Base-by-base conservation (phyloP, 2,797 vertebrate species). In the Amphiprion clarkii region DNA sequence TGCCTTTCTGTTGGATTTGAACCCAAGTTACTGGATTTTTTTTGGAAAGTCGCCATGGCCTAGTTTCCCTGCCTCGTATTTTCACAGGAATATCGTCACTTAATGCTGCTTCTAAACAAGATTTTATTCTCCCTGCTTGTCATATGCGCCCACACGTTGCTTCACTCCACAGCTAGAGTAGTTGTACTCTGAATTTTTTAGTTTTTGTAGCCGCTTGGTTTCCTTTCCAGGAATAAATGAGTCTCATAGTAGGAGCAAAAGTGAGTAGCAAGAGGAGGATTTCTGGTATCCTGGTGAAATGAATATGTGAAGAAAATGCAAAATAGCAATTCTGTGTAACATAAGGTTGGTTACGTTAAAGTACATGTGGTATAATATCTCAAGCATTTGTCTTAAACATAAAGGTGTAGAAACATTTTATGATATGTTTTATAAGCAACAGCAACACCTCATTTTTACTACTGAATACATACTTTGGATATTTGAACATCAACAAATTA, bases 21-120 rank as follows among this genome's bases (percentile, higher is more conserved):
- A 74, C 3, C 6, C 7, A 46, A 46, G 44, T 46, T 3, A 46
- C 19, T 46, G 17, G 6, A 12, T 46, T 9, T 39, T 39, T 46
- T 17, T 46, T 19, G 44, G 19, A 46, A 23, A 46, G 63, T 70
- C 65, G 39, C 10, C 29, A 33, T 52, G 33, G 55, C 58, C 46
- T n/a, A 62, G 12, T 67, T 79, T 56, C 17, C 10, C 19, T 25
- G 12, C 27, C 49, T 62, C 3, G 39, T 62, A 11, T 72, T 72
- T 71, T 70, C 29, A 39, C 7, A 56, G n/a, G 31, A 56, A 42
- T 60, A 59, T 66, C 46, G 42, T 66, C 51, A 55, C 13, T 76
- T 51, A 65, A 67, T 66, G 21, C 33, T n/a, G 57, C 70, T 42
- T 67, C 21, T 64, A 60, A 72, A 75, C 53, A 66, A 48, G 19